Evolutionary conservation across 2,888 invertebrate genomes (phyloP).

Genomic region (Therioaphis trifolii): DNA sequence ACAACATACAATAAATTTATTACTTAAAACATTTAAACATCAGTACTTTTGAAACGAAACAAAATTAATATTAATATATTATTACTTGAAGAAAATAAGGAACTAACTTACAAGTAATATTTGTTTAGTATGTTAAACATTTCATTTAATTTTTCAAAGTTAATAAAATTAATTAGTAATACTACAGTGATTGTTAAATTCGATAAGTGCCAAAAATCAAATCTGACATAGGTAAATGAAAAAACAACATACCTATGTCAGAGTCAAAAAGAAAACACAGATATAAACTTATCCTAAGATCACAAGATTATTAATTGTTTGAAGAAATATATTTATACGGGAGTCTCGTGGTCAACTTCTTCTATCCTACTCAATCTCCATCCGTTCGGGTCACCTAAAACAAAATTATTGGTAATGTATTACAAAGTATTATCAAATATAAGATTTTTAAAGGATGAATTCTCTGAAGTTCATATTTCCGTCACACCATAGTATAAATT

Average conservation of each 20-base stretch:
- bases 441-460: neutral
- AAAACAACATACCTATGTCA: conserved; percentile 37
- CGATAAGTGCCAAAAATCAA: conserved; percentile 61
- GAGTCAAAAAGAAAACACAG: conserved; percentile 39
- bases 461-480: neutral
- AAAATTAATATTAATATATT: conserved; percentile 47
- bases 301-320: conserved; percentile 58
- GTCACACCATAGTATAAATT: neutral
- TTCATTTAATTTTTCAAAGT: conserved; percentile 26
- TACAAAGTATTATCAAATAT: neutral
- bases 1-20: conserved; percentile 57
- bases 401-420: neutral
- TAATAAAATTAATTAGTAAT: conserved; percentile 48
- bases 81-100: conserved; percentile 39
- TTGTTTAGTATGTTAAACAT: conserved; percentile 18
- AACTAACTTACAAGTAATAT: conserved; percentile 43
- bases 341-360: conserved; percentile 84
- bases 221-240: conserved; percentile 37
- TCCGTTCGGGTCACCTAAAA: conserved; percentile 76
- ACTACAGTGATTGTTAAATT: conserved; percentile 62
- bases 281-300: conserved; percentile 60
- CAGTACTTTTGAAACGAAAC: conserved; percentile 54
- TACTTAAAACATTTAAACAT: conserved; percentile 52
- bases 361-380: conserved; percentile 85
- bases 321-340: conserved; percentile 72